Evolutionary conservation across 2,797 vertebrate species (phyloP), one percentile per base, ranked within the genome.

Genomic region (Thamnophis elegans): DNA sequence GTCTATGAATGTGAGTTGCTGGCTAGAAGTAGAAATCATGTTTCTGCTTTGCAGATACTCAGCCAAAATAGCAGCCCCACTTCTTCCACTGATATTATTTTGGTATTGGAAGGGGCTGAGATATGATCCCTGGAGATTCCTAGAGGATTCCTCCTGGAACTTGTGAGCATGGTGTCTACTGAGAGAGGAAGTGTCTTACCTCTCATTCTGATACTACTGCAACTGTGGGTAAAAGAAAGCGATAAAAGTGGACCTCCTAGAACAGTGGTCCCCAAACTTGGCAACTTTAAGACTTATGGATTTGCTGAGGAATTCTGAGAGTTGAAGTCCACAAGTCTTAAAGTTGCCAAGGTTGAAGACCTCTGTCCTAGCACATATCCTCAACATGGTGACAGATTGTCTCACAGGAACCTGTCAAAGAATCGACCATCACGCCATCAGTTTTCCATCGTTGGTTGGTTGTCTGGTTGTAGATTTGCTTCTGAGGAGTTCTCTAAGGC

Each of bases 31-130:
- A 36, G 42, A 82, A 47, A 47, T 47, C 20, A 25, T 47, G 58
- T 88, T 94, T 42, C 14, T 90, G 91, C 2, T 54, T 36, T 94
- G 89, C 59, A 86, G 0, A n/a, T n/a, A 25, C 68, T 60, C 88
- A 95, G 92, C 54, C 58, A 85, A 88, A 91, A 86, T 54, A 28
- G 36, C 7, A 22, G 12, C 6, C 26, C 25, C 12, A 47, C 62
- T 51, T 95, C 87, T 5, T 18, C 18, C 36, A 0, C 14, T 94
- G 5, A 94, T n/a, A 62, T 92, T 94, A 36, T 26, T 26, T 22
- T 90, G 82, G 47, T 94, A 55, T 3, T 0, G 20, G 73, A 42
- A 20, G 20, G 36, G 7, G 10, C 73, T 78, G 73, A 47, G 9
- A 42, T 82, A 47, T 0, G 10, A 47, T 42, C 36, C 73, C 20